Evolutionary conservation across 2,888 invertebrate genomes (phyloP), one percentile per base, ranked within the genome.

Genomic region (Allacma fusca): DNA sequence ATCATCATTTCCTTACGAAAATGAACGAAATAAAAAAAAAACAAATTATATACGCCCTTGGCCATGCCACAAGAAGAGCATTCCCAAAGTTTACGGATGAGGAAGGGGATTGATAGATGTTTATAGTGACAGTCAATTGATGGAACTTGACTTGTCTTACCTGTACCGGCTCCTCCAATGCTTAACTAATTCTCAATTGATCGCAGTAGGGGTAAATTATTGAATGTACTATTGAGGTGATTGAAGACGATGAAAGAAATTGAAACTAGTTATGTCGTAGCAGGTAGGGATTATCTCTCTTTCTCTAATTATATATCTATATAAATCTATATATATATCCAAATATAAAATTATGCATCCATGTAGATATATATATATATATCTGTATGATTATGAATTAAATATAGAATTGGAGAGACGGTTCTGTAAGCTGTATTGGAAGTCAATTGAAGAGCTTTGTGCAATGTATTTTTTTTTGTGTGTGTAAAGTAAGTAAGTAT

Each of bases 81-180:
- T 34, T 34, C 4, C 9, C 50, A 50, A 50, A 16, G 50, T 50
- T 19, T 50, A 16, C 50, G 50, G 19, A 50, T 50, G n/a, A 19
- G n/a, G n/a, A n/a, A 50, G 50, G 16, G 26, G 28, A 24, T 26
- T 19, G 24, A 65, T 26, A 65, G 65, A 13, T 29, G 19, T 65
- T 65, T 65, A 29, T 28, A 65, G 12, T 28, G 28, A 26, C 29
- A 65, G 26, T 65, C 65, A 24, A 23, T n/a, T 19, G 65, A 65
- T 26, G 26, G 26, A 13, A 65, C 65, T 65, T 65, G 65, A 65
- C 29, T 13, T 65, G 65, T 26, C 65, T 28, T 65, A 65, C 26
- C 65, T 65, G n/a, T 29, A 65, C 65, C 65, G 65, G 65, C 65
- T 65, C 16, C 65, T 65, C 24, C 23, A 13, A 62, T 62, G 24